A percentile compares a stretch with the other conserved stretches of the same genome.
These are phyloP conservation scores for Achroia grisella DNA, from an alignment of 1,140 invertebrate genomes.

Conservation along the genomic window DNA sequence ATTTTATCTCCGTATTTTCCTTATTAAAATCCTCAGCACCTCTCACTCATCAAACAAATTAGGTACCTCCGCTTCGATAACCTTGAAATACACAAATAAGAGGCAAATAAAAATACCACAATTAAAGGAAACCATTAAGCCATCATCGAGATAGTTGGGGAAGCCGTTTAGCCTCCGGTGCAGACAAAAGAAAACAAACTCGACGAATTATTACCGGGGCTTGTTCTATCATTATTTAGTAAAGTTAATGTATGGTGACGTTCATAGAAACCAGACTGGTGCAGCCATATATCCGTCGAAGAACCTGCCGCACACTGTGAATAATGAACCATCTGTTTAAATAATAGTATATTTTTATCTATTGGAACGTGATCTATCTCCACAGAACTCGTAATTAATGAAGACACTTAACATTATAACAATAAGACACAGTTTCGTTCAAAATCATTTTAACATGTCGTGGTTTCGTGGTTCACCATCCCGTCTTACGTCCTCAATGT, in stretches of 20 bases:
- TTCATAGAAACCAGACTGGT: conserved; percentile 32
- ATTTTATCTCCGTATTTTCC: too few relatives aligned
- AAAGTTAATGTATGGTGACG: conserved; percentile 44
- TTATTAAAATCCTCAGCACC: too few relatives aligned
- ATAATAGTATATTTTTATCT: conserved; percentile 12
- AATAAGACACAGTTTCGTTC: too few relatives aligned
- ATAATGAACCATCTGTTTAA: conserved; percentile 37
- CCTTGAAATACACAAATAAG: conserved; percentile 40
- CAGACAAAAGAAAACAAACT: conserved; percentile 28
- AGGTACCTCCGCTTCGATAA: too few relatives aligned
- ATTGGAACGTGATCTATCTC: too few relatives aligned
- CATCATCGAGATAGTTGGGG: conserved; percentile 19
- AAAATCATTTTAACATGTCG: too few relatives aligned
- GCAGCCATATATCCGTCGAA: conserved; percentile 30
- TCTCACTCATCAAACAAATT: too few relatives aligned
- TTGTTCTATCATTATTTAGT: conserved; percentile 32
- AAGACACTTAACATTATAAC: too few relatives aligned
- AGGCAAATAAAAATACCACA: conserved; percentile 26
- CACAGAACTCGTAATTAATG: too few relatives aligned
- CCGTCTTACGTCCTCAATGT: too few relatives aligned
- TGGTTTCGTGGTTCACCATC: too few relatives aligned
- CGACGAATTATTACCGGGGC: conserved; percentile 34
- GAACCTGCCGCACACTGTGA: conserved; percentile 15
- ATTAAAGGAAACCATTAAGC: conserved; percentile 22
- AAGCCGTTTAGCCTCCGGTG: conserved; percentile 7